Evolutionary conservation across 92 coral and sea anemone species (phyloP), one percentile per base, ranked within the genome.

Genomic region (Parazoanthus darwini): DNA sequence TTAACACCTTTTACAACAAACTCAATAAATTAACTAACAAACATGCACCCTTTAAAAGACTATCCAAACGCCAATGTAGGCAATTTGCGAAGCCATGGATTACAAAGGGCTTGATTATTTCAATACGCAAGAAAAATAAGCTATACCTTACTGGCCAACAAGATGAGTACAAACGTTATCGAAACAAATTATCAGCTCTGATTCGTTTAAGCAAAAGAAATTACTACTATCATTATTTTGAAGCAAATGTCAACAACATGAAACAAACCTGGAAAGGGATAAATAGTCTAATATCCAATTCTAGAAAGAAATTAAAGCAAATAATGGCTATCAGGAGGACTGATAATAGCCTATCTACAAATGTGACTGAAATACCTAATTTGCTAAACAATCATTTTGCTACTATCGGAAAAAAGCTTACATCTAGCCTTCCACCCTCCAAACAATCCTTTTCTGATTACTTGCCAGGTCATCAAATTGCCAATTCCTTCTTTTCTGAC

Each of bases 361-460:
- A 74, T 43, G 1, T 80, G 7, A n/a, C 59, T 39, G 88, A 86
- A 86, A 3, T 86, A 43, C 42, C 88, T 70, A 86, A 86, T 44
- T 72, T 86, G n/a, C 9, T 86, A 0, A 86, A 86, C 35, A 86
- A 86, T 23, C 71, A 86, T 71, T 86, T 86, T 50, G 51, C 88
- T 9, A 13, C 88, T 29, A n/a, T 86, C 0, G 88, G 88, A 9
- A 78, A 71, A 8, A 74, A 86, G 10, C 37, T 86, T n/a, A 70
- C 88, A 71, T 72, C 88, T 44, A 85, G n/a, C 9, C 39, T 85
- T 50, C 26, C 29, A 8, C 43, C 29, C 36, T 85, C 88, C 43
- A 15, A 2, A 7, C 35, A 18, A 0, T 71, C 46, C 7, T 85
- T 39, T 74, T 13, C 29, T 23, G 81, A 85, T 74, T 85, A 85